phyloP scores from a whole-genome alignment of 2,888 invertebrate species.

The Andrena marginata region DNA sequence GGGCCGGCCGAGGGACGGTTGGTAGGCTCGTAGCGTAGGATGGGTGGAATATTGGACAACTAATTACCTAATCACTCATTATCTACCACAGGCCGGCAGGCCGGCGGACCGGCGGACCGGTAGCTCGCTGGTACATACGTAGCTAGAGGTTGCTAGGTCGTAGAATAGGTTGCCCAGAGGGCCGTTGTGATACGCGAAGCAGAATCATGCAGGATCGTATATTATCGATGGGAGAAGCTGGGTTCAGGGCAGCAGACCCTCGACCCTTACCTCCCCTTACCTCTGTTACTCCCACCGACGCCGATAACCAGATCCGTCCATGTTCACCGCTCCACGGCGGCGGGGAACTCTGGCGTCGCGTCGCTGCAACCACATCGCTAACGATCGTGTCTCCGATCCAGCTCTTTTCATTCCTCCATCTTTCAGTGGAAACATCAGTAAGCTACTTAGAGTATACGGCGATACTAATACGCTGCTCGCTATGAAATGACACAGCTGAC shows the following conservation, averaged over 20 bases:
- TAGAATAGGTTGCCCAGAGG: slow-evolving; percentile 72
- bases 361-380: background rate
- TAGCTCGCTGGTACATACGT: slow-evolving; percentile 70
- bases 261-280: slow-evolving; percentile 41
- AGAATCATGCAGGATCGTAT: slow-evolving; percentile 77
- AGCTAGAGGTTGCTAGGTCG: slow-evolving; percentile 63
- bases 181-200: slow-evolving; percentile 76
- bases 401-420: background rate
- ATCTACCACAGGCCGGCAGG: slow-evolving; percentile 76
- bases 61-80: slow-evolving; percentile 82
- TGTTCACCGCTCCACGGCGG: slow-evolving; percentile 12
- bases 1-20: slow-evolving; percentile 2
- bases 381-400: background rate
- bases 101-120: slow-evolving; percentile 31
- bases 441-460: background rate
- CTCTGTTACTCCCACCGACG: slow-evolving; percentile 15
- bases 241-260: slow-evolving; percentile 25
- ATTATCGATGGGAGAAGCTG: slow-evolving; percentile 47
- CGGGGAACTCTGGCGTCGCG: background rate
- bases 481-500: slow-evolving; percentile 29
- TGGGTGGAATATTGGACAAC: slow-evolving; percentile 79
- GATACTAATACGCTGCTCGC: background rate
- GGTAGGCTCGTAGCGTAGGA: slow-evolving; percentile 45
- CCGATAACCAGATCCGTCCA: slow-evolving; percentile 25
- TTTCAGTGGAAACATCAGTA: background rate